Base-by-base conservation (phyloP, 2,888 invertebrate species). In the Nysson spinosus region DNA sequence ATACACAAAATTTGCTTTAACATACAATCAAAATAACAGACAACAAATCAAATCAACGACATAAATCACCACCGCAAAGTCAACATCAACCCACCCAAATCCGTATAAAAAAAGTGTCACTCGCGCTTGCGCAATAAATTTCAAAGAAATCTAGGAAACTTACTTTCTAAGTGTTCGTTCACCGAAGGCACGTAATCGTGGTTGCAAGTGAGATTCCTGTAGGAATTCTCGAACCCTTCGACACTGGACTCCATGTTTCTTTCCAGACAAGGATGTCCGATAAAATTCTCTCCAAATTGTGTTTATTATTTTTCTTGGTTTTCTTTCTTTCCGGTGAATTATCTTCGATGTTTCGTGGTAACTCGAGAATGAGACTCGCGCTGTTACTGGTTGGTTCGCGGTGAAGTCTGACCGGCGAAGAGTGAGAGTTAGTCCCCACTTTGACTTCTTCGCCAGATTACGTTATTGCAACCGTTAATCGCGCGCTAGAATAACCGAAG, bases 121-220 rank as follows among this genome's bases (percentile, higher is more conserved):
- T n/a, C n/a, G n/a, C n/a, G n/a, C n/a, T n/a, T n/a, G n/a, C n/a
- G n/a, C n/a, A n/a, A n/a, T n/a, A n/a, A n/a, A n/a, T n/a, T n/a
- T n/a, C n/a, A n/a, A n/a, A n/a, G n/a, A n/a, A n/a, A n/a, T n/a
- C n/a, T n/a, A n/a, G n/a, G n/a, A 11, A 3, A 85, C 86, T 87
- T 69, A 87, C 86, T 83, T 67, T 82, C 82, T 51, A 86, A 74
- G 20, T 82, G 77, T 37, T 86, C 82, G 19, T 74, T 67, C 12
- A 84, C 77, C 17, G 80, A 73, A 3, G 86, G 86, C 40, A 85
- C 75, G 56, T 79, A 78, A 40, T 73, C 64, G 22, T 74, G 57
- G 17, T 83, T 69, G 63, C 86, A 87, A 57, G 68, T 81, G 30
- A 79, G 55, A 55, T 85, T 83, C 35, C 69, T 69, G 47, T 75